Conservation (phyloP, 2,888 invertebrate genomes). For the Lordiphosa andalusiaca region DNA sequence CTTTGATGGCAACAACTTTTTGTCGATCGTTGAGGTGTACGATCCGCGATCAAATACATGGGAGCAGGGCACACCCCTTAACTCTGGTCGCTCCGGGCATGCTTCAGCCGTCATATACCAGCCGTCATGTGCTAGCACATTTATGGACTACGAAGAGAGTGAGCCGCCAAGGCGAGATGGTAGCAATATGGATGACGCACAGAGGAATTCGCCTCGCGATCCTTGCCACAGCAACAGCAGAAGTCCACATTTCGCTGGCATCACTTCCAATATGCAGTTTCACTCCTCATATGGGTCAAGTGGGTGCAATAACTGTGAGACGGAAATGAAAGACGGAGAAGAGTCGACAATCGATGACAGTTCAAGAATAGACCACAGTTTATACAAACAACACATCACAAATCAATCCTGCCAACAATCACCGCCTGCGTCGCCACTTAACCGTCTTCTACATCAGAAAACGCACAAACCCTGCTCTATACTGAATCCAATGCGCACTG, state of each 20-base stretch:
- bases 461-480: slow-evolving; percentile 27
- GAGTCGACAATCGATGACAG: neutral
- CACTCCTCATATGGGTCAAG: slow-evolving; percentile 62
- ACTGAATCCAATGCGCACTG: slow-evolving; percentile 33
- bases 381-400: neutral
- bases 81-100: slow-evolving; percentile 94
- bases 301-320: slow-evolving; percentile 70
- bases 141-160: slow-evolving; percentile 76
- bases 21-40: slow-evolving; percentile 93
- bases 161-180: slow-evolving; percentile 46
- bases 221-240: slow-evolving; percentile 29
- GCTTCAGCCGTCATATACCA: slow-evolving; percentile 94
- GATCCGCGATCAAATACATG: slow-evolving; percentile 89
- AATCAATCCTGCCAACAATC: neutral
- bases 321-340: slow-evolving; percentile 13
- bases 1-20: slow-evolving; percentile 92
- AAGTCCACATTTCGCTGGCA: slow-evolving; percentile 35
- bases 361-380: neutral
- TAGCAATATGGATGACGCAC: slow-evolving; percentile 28
- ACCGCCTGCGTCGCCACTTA: slow-evolving; percentile 7
- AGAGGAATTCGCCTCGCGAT: slow-evolving; percentile 22
- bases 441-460: neutral
- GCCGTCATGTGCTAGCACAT: slow-evolving; percentile 82
- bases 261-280: slow-evolving; percentile 53
- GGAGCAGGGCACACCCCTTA: slow-evolving; percentile 88